These are phyloP conservation scores for Polypterus bichir DNA, from an alignment of 2,113 vertebrate species.

Conservation along the genomic window DNA sequence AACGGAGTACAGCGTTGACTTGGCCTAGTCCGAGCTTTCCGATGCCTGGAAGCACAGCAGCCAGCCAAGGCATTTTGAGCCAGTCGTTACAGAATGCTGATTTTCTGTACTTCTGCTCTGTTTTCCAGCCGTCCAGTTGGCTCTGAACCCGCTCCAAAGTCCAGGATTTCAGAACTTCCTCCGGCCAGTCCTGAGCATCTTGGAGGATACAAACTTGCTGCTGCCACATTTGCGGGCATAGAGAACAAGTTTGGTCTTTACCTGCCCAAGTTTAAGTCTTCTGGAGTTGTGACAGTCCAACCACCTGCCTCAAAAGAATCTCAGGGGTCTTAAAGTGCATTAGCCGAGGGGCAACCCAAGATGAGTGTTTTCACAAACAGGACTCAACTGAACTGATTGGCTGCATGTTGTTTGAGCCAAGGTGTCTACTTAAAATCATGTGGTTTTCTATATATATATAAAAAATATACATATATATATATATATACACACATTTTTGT, in stretches of 20 bases:
- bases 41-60: not conserved
- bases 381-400: conserved; percentile 28
- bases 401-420: conserved; percentile 51
- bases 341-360: conserved; percentile 1
- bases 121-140: conserved; percentile 67
- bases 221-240: conserved; percentile 83
- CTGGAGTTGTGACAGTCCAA: conserved; percentile 43
- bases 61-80: not conserved
- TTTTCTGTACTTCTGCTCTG: conserved; percentile 3
- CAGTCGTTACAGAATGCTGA: not conserved
- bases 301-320: conserved; percentile 26
- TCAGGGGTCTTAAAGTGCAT: conserved; percentile 25
- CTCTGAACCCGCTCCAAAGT: conserved; percentile 61
- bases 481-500: conserved; percentile 26
- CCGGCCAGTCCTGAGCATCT: conserved; percentile 72
- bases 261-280: conserved; percentile 76
- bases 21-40: too few relatives aligned
- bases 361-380: conserved; percentile 8
- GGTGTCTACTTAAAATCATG: conserved; percentile 29
- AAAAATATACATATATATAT: conserved; percentile 33
- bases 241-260: conserved; percentile 92
- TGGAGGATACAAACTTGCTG: conserved; percentile 82
- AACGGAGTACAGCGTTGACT: too few relatives aligned
- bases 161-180: conserved; percentile 65
- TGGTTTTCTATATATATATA: conserved; percentile 28